Evolutionary conservation across 2,113 vertebrate genomes (phyloP), one percentile per base, ranked within the genome.

Genomic region (Eulemur macaco): DNA sequence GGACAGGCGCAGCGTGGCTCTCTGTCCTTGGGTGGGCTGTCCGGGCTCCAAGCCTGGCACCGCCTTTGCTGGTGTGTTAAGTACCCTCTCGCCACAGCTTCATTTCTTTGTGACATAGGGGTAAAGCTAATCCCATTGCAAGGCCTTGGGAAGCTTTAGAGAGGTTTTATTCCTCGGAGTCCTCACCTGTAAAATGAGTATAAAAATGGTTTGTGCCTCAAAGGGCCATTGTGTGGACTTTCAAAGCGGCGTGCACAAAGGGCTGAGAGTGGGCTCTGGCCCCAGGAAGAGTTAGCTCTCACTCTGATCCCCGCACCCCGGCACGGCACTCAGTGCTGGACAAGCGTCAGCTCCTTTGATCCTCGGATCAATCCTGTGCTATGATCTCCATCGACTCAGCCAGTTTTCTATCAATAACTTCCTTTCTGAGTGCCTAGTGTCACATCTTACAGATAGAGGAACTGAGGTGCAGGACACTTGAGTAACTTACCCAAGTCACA

Each of bases 321-420:
- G 29, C 15, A 0, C 25, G 10, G 74, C 2, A 4, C 73, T 23
- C 45, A 1, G 39, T 0, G 17, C 54, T 29, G 21, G 0, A 7
- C 76, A 11, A 8, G 84, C 56, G 8, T 54, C 23, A 17, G 54
- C 27, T 29, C 56, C 8, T 68, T 20, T 84, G n/a, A 90, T 77
- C 23, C 42, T 64, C 42, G 3, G 23, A 45, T 78, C 27, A 3
- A 11, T 29, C 11, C 71, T 64, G 18, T 11, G 86, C 45, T 60
- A 9, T 27, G 1, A 23, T 77, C 69, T 66, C 85, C 42, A 63
- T 63, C 10, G 11, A 56, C 7, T 45, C 45, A 39, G 10, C 37
- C 76, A 21, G 15, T 52, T 71, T 94, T 66, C 68, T 83, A 31
- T 37, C 82, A 74, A 42, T 77, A 69, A 76, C n/a, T 76, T 77